A percentile compares a stretch with the other conserved stretches of the same genome.
These are phyloP conservation scores for Anneissia japonica DNA, from an alignment of 35 echinoderm and acorn worm species.

Conservation along the genomic window DNA sequence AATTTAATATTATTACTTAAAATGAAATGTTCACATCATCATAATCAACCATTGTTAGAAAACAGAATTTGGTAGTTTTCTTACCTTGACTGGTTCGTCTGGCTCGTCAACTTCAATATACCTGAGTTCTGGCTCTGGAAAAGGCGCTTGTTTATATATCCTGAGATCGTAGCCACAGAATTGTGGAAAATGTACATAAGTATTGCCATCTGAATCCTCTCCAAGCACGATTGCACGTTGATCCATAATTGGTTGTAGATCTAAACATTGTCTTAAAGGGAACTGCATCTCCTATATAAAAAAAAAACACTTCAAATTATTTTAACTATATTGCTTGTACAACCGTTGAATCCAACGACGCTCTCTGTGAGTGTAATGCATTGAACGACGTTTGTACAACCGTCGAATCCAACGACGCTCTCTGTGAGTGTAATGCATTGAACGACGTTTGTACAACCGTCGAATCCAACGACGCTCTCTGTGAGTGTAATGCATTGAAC, in stretches of 20 bases:
- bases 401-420: too few relatives aligned
- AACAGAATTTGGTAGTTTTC: background rate
- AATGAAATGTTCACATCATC: background rate
- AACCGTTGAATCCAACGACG: too few relatives aligned
- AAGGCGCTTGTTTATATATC: constrained; percentile 49
- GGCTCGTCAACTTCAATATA: constrained; percentile 32
- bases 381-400: too few relatives aligned
- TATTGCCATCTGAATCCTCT: constrained; percentile 34
- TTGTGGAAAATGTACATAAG: constrained; percentile 69
- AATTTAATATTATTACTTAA: background rate
- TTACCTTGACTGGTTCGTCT: background rate
- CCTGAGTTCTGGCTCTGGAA: constrained; percentile 33
- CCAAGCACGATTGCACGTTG: constrained; percentile 50
- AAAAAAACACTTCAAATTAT: background rate
- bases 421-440: too few relatives aligned
- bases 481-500: too few relatives aligned
- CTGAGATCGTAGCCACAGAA: constrained; percentile 58
- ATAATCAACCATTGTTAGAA: background rate
- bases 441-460: too few relatives aligned
- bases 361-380: too few relatives aligned
- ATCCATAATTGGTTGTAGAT: constrained; percentile 12
- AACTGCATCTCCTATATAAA: constrained; percentile 51
- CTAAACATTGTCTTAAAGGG: constrained; percentile 20
- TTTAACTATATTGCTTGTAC: too few relatives aligned
- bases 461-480: too few relatives aligned